Percentiles rank a stretch among this genome's conserved stretches.
Conservation (phyloP, 1,140 invertebrate genomes). For the Matsumurasca onukii region DNA sequence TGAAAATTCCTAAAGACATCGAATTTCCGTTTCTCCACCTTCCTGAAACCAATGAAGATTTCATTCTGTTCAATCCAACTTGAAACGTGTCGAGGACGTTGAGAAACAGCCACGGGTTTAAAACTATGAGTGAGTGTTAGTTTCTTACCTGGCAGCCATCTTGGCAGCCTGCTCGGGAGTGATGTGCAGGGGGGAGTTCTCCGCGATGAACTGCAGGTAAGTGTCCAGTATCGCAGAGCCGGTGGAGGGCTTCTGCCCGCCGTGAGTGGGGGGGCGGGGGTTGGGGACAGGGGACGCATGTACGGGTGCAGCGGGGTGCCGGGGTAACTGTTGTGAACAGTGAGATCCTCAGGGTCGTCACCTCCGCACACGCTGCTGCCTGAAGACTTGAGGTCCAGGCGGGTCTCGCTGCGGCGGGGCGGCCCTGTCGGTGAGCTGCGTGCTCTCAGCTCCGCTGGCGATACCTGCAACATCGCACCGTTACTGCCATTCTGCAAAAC, state of each 20-base stretch:
- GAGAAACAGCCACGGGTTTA: no score
- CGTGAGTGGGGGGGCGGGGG: constrained; percentile 30
- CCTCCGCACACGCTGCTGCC: constrained; percentile 70
- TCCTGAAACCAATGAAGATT: no score
- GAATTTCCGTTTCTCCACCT: no score
- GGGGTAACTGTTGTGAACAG: constrained; percentile 48
- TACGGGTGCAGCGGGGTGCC: constrained; percentile 27
- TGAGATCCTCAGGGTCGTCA: constrained; percentile 80
- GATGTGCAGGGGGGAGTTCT: constrained; percentile 61
- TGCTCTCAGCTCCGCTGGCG: constrained; percentile 75
- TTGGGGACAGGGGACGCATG: constrained; percentile 38
- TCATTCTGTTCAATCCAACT: no score
- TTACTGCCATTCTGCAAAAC: no score
- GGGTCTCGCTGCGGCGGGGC: constrained; percentile 66
- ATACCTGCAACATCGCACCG: constrained; percentile 50
- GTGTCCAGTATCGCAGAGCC: constrained; percentile 80
- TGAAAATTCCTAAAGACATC: no score
- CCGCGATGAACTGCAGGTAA: constrained; percentile 80
- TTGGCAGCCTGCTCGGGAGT: constrained; percentile 42
- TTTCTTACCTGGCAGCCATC: constrained; percentile 41
- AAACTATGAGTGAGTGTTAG: no score
- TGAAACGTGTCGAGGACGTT: no score
- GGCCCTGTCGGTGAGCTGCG: constrained; percentile 81
- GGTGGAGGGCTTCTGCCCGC: constrained; percentile 48
- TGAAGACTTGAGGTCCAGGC: constrained; percentile 64